Evolutionary conservation across 2,113 vertebrate species (phyloP), one percentile per base, ranked within the genome.

Genomic region (Taxidea taxus): DNA sequence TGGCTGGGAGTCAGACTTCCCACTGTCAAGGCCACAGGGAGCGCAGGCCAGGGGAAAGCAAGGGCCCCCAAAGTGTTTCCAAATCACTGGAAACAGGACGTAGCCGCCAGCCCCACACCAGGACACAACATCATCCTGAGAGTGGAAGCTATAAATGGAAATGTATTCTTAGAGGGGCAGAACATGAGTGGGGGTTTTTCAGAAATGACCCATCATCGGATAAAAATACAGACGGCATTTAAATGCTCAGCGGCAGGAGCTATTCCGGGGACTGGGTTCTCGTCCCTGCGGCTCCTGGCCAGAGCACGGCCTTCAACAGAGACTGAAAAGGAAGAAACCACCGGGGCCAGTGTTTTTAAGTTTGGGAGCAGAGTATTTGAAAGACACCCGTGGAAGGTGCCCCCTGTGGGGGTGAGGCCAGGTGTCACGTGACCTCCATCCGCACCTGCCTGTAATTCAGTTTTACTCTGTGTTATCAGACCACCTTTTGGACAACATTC

Each of bases 221-320:
- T 95, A 97, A 98, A 98, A 98, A 98, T 97, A 97, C 78, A 93
- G 93, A 89, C 25, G 62, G 94, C 96, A 75, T 97, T 97, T 97
- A 97, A 82, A 93, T 2, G 82, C 93, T 80, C 47, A 94, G 90
- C 34, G 0, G 96, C 60, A 86, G 75, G 56, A 97, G 97, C 97
- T 98, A 97, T 97, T 98, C 95, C 14, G 16, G 95, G 94, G 94
- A 60, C 3, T 94, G 62, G 66, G 42, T 54, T 89, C 88, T 94
- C 94, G 92, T 39, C 42, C 34, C 78, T 0, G 7, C 66, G 95
- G 97, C 95, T 96, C 90, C 86, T 47, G 0, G 98, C 97, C 97
- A 96, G 96, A 85, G 91, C 86, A 62, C 0, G 7, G 91, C 54
- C 97, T 78, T 58, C 58, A n/a, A n/a, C 66, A 54, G 62, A 95